Conservation (phyloP, 2,113 vertebrate genomes). For the Bufo gargarizans region DNA sequence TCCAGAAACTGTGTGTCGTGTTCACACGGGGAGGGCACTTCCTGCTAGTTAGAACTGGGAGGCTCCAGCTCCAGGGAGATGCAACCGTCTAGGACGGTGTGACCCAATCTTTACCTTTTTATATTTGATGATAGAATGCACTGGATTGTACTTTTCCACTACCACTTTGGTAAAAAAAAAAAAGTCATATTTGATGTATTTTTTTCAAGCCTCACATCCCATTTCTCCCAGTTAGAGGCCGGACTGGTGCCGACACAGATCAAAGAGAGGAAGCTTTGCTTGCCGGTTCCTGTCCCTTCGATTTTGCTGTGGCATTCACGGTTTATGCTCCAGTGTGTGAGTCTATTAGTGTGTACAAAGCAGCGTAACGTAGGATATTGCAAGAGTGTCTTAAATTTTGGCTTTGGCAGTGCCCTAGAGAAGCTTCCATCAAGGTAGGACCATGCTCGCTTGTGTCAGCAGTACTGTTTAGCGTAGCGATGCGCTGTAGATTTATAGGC, state of each 20-base stretch:
- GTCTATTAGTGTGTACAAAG: background rate
- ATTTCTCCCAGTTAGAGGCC: background rate
- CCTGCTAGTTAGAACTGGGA: background rate
- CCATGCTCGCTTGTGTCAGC: background rate
- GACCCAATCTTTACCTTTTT: background rate
- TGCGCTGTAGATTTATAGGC: background rate
- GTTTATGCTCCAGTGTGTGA: background rate
- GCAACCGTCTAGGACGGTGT: background rate
- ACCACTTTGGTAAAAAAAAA: background rate
- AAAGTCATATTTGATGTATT: background rate
- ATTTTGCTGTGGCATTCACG: background rate
- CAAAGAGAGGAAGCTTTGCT: background rate
- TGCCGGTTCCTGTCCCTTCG: background rate
- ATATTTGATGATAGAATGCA: slow-evolving; percentile 4
- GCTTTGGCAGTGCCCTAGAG: background rate
- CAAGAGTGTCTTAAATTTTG: background rate
- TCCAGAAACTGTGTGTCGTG: background rate
- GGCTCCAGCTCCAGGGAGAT: no score
- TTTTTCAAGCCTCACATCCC: background rate
- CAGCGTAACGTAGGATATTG: background rate
- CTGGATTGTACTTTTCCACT: background rate
- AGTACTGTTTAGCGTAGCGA: background rate
- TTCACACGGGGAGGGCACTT: background rate
- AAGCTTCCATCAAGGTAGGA: background rate
- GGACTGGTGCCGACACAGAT: background rate